Conservation (phyloP, 2,888 invertebrate species). For the Monoplex corrugatus region DNA sequence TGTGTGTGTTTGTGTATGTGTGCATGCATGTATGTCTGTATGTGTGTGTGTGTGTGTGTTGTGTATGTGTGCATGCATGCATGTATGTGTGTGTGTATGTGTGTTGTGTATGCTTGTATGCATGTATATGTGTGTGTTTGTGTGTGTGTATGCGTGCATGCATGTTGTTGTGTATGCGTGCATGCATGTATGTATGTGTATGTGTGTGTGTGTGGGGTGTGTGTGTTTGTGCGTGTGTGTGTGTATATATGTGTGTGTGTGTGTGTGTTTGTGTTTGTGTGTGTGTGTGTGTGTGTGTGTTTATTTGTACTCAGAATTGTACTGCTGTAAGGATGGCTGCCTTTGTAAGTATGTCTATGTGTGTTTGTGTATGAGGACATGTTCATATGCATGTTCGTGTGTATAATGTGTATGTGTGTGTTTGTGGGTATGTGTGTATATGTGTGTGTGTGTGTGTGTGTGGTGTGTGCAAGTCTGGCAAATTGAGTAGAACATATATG, state of each 20-base stretch:
- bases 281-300: constrained; percentile 16
- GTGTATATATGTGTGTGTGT: neutral
- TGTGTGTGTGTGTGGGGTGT: neutral
- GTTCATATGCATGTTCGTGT: neutral
- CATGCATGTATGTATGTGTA: neutral
- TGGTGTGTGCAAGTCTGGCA: neutral
- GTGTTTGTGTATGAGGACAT: neutral
- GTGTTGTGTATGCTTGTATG: neutral
- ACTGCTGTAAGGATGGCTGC: too few species aligned
- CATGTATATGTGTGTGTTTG: constrained; percentile 6
- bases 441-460: neutral
- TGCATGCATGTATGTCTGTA: neutral
- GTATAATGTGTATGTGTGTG: neutral
- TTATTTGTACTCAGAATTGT: too few species aligned
- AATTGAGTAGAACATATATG: too few species aligned
- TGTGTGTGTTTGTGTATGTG: neutral
- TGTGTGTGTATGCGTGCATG: neutral
- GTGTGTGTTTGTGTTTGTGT: neutral
- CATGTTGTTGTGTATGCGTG: neutral
- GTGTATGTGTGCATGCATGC: neutral
- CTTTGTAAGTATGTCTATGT: neutral
- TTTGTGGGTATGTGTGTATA: neutral
- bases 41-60: neutral
- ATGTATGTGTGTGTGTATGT: neutral
- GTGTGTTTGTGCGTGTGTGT: neutral